Base-by-base conservation (phyloP, 1,140 invertebrate species). In the Sycophila sp. region DNA sequence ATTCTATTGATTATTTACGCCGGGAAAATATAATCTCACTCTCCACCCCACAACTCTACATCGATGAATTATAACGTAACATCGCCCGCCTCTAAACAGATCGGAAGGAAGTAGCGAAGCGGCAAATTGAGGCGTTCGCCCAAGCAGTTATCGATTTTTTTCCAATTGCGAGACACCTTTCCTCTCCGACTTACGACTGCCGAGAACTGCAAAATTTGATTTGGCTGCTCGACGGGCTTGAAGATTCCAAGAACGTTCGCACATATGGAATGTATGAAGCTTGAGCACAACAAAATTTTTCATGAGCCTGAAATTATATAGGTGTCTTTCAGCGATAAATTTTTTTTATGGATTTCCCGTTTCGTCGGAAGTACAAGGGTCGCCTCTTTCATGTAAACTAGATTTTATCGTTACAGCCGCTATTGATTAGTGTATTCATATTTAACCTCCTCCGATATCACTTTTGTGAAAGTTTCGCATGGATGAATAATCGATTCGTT, bases 41-140 rank as follows among this genome's bases (percentile, higher is more conserved):
- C n/a, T n/a, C n/a, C n/a, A n/a, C n/a, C n/a, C n/a, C n/a, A n/a
- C n/a, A n/a, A n/a, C n/a, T n/a, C n/a, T n/a, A n/a, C n/a, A n/a
- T n/a, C n/a, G n/a, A n/a, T 28, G 45, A 56, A 53, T 51, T 59
- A 49, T 53, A 42, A 13, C 34, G 42, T 70, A 60, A 70, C 34
- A 49, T 63, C n/a, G n/a, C n/a, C n/a, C n/a, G n/a, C n/a, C n/a
- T n/a, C n/a, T n/a, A n/a, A n/a, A n/a, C n/a, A n/a, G n/a, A n/a
- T n/a, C n/a, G n/a, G n/a, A 7, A 10, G 49, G 53, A 49, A 28
- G 69, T 47, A 65, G 38, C 53, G 28, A 58, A 58, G 60, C 60
- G 40, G 53, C n/a, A 71, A 71, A 71, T 65, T 53, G 60, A 64
- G 49, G 38, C 63, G n/a, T n/a, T n/a, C n/a, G n/a, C n/a, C n/a